Conservation (phyloP, 1,140 invertebrate genomes). For the Nephotettix cincticeps region DNA sequence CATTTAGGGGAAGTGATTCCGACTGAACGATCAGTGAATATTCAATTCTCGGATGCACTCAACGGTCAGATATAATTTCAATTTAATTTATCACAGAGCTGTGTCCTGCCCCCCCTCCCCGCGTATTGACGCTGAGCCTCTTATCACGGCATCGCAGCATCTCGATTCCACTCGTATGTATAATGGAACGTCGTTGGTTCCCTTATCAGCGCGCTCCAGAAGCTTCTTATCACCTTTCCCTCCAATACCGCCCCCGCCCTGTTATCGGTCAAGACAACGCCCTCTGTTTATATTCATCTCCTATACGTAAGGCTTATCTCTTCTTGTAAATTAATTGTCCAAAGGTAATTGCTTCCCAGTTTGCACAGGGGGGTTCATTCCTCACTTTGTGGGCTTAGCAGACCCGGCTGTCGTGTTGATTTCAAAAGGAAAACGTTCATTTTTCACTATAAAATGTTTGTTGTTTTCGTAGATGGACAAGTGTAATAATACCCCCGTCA, state of each 20-base stretch:
- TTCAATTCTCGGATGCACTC: neutral
- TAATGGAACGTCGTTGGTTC: constrained; percentile 2
- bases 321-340: neutral
- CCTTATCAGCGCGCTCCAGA: constrained; percentile 7
- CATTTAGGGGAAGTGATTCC: too few relatives aligned
- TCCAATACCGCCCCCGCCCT: neutral
- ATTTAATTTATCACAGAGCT: constrained; percentile 1
- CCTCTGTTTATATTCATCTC: constrained; percentile 5
- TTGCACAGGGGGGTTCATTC: neutral
- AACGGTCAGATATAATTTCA: constrained; percentile 10
- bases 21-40: too few relatives aligned
- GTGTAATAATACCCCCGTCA: too few relatives aligned
- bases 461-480: too few relatives aligned
- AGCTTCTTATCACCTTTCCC: neutral
- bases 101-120: neutral
- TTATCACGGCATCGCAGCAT: constrained; percentile 16
- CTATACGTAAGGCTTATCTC: neutral
- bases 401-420: too few relatives aligned
- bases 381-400: too few relatives aligned
- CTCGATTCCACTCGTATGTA: constrained; percentile 20
- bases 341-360: neutral
- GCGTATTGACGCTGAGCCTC: neutral
- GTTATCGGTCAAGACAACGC: constrained; percentile 6
- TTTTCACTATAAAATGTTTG: too few relatives aligned
- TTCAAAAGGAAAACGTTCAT: too few relatives aligned